These are phyloP conservation scores for Acanthosepion esculentum DNA, from an alignment of 2,888 invertebrate species.

Conservation along the genomic window DNA sequence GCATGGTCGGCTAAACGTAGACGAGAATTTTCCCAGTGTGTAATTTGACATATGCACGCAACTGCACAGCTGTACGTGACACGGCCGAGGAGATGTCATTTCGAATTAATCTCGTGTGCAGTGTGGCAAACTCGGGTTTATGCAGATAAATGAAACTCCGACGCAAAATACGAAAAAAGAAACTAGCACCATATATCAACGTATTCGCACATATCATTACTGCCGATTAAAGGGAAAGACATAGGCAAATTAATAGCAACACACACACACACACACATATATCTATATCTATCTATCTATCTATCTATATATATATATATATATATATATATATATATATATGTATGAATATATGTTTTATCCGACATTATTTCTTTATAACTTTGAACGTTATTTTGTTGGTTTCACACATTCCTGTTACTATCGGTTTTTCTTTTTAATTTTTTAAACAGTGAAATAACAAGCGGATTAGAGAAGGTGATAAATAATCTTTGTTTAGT, in stretches of 20 bases:
- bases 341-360: too few relatives aligned
- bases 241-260: not conserved
- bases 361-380: too few relatives aligned
- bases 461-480: too few relatives aligned
- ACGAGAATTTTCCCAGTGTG: not conserved
- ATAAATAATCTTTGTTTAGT: too few relatives aligned
- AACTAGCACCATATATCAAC: not conserved
- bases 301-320: too few relatives aligned
- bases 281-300: too few relatives aligned
- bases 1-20: not conserved
- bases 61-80: not conserved
- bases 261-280: not conserved
- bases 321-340: too few relatives aligned
- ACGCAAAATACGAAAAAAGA: not conserved
- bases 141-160: not conserved
- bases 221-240: not conserved
- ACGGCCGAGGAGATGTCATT: not conserved
- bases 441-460: too few relatives aligned
- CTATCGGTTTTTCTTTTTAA: too few relatives aligned
- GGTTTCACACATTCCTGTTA: too few relatives aligned
- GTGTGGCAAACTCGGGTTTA: not conserved
- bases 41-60: conserved; percentile 33
- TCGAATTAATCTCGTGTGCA: not conserved
- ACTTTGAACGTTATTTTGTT: too few relatives aligned
- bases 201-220: not conserved